Conservation (phyloP, 1,140 invertebrate species). For the Caerostris extrusa region DNA sequence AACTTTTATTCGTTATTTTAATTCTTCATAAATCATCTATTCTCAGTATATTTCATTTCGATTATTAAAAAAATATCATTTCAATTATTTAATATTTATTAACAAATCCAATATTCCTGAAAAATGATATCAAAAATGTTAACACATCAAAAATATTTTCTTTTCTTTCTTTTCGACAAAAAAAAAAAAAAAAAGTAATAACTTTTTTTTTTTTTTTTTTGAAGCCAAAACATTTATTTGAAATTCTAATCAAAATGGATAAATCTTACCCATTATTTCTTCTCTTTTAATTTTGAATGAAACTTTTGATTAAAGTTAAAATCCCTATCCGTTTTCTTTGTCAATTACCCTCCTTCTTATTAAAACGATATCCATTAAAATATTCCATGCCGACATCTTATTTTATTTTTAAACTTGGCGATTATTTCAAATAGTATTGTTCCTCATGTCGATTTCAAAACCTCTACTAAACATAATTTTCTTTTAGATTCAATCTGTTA, state of each 20-base stretch:
- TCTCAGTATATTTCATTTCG: too few relatives aligned
- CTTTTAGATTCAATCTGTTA: background rate
- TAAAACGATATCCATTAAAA: background rate
- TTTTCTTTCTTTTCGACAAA: too few relatives aligned
- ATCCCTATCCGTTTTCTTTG: background rate
- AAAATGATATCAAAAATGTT: too few relatives aligned
- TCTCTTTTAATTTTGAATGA: background rate
- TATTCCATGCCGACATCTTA: background rate
- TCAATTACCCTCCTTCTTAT: background rate
- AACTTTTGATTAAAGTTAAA: background rate
- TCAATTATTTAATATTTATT: too few relatives aligned
- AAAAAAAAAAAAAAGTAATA: background rate
- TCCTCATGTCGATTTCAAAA: background rate
- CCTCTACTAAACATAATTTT: background rate
- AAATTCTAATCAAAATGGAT: background rate
- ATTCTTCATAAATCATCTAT: too few relatives aligned
- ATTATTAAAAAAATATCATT: too few relatives aligned
- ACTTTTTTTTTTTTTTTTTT: too few relatives aligned
- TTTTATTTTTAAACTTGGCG: background rate
- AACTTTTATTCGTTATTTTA: too few relatives aligned
- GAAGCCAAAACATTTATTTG: background rate
- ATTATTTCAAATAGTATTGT: background rate
- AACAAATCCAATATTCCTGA: too few relatives aligned
- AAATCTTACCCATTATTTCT: background rate
- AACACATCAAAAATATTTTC: too few relatives aligned